These are phyloP conservation scores for Zophobas atratus DNA, from an alignment of 1,140 invertebrate species.

Conservation along the genomic window DNA sequence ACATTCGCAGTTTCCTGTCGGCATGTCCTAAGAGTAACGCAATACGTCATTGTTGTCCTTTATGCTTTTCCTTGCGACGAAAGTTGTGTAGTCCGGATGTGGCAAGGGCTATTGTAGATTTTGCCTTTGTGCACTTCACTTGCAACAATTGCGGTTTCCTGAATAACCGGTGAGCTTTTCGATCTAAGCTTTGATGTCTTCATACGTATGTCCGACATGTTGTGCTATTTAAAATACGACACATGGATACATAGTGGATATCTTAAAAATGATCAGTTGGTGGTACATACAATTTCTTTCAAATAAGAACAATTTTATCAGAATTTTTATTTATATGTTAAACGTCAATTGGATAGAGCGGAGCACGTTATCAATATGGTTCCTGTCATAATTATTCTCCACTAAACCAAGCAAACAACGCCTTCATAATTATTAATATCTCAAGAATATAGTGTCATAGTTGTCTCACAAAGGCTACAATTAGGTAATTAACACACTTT, in stretches of 20 bases:
- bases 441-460: too few species aligned
- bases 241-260: not conserved
- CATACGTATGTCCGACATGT: conserved; percentile 16
- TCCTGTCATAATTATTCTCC: too few species aligned
- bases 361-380: too few species aligned
- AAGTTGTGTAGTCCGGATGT: conserved; percentile 44
- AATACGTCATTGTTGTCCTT: conserved; percentile 43
- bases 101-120: conserved; percentile 32
- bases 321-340: too few species aligned
- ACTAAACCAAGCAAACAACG: too few species aligned
- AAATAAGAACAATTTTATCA: not conserved
- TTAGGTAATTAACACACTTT: too few species aligned
- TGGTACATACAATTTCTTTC: not conserved
- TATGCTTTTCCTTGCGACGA: conserved; percentile 27
- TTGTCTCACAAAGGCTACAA: too few species aligned
- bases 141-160: conserved; percentile 49
- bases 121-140: conserved; percentile 42
- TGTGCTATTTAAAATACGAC: not conserved
- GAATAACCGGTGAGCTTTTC: conserved; percentile 36
- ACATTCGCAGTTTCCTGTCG: conserved; percentile 43
- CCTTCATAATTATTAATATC: too few species aligned
- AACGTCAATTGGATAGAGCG: too few species aligned
- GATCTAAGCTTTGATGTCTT: conserved; percentile 47
- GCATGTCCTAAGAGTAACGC: conserved; percentile 38
- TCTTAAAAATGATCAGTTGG: not conserved